Evolutionary conservation across 2,888 invertebrate genomes (phyloP).

Genomic region (Drosophila colorata): DNA sequence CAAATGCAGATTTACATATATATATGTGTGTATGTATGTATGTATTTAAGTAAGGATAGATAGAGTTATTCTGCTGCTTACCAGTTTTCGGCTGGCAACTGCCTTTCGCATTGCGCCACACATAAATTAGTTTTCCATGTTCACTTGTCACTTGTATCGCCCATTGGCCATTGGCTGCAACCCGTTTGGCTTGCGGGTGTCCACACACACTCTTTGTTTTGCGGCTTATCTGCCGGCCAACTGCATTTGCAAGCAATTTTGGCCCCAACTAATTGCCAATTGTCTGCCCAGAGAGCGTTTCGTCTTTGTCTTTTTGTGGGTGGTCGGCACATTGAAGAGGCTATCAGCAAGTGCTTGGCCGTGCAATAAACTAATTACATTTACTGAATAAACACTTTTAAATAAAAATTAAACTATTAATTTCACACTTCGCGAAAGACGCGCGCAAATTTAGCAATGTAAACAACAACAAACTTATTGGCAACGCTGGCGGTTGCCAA

Average conservation of each 20-base stretch:
- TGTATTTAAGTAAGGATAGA: not conserved
- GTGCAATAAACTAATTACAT: no score
- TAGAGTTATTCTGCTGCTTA: constrained; percentile 9
- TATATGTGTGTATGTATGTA: not conserved
- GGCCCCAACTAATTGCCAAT: constrained; percentile 61
- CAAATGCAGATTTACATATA: not conserved
- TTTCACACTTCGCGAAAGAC: not conserved
- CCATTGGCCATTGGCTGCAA: constrained; percentile 29
- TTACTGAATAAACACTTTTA: not conserved
- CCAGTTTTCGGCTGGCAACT: constrained; percentile 30
- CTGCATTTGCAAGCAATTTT: constrained; percentile 64
- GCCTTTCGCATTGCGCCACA: constrained; percentile 68
- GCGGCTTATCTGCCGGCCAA: constrained; percentile 53
- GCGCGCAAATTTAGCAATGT: not conserved
- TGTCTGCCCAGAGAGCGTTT: not conserved
- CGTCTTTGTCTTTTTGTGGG: not conserved
- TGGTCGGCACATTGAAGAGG: not conserved
- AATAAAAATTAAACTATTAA: not conserved
- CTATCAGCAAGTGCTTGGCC: no score
- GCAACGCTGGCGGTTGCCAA: not conserved
- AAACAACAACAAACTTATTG: not conserved
- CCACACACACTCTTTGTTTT: constrained; percentile 11
- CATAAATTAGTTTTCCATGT: constrained; percentile 85
- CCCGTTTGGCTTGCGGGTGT: constrained; percentile 67
- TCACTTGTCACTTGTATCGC: constrained; percentile 83